Evolutionary conservation across 2,888 invertebrate genomes (phyloP), one percentile per base, ranked within the genome.

Genomic region (Phrixothrix hirtus): DNA sequence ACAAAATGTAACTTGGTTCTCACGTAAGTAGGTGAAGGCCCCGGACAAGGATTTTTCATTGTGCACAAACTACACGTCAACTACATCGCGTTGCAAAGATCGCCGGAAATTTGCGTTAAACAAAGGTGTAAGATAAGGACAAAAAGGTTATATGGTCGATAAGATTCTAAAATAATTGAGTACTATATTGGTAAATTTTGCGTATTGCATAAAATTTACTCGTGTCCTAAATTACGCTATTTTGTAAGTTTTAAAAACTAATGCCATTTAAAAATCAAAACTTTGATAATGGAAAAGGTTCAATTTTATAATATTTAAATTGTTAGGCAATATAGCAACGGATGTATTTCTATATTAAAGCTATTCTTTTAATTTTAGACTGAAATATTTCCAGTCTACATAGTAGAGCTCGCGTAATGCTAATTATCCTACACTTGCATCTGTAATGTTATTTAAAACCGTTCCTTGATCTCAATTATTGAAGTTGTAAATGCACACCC

Each of bases 21-120:
- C 70, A 70, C 68, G 70, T 70, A 75, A 74, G 70, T 75, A 65
- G 75, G 75, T 75, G 73, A 75, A 75, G 75, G 75, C 73, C 57
- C 68, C 62, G 61, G 61, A 61, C 71, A 70, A 70, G 72, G 71
- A 68, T 72, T 71, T 70, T 68, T 63, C 66, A 65, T 67, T 68
- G 65, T 67, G 64, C 64, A 64, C 64, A 53, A n/a, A 66, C 65
- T 52, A 65, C 68, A 69, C 66, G 67, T 66, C 65, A 58, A 57
- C 55, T 39, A 54, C 54, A 50, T 59, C 57, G 59, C 55, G 56
- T 52, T 58, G 46, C 45, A 38, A 57, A 58, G 60, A 57, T 60
- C 55, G 56, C 55, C 46, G 55, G 58, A 50, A 55, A 55, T 38
- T 42, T 34, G 45, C 39, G 31, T 43, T 31, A 45, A 50, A 26